Base-by-base conservation (phyloP, 2,113 vertebrate genomes). In the Chloropsis hardwickii region DNA sequence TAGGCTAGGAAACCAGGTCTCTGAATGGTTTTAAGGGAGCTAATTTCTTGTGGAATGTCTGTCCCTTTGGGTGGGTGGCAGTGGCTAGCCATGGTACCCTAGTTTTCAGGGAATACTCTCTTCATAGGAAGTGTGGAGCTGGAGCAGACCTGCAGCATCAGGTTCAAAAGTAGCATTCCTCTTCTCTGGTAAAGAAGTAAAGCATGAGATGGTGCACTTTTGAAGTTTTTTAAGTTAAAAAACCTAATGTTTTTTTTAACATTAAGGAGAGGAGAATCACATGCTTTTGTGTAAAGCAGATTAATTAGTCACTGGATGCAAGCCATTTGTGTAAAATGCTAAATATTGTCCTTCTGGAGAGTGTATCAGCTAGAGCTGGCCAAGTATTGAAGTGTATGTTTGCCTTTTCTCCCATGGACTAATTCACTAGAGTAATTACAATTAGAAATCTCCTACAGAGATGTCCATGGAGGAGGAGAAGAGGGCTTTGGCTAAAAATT, bases 291-390 rank as follows among this genome's bases (percentile, higher is more conserved):
- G 62, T 62, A 86, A 74, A 80, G 69, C 67, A 44, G 48, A 70
- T 71, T 94, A 88, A 90, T 94, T 90, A 88, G 76, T 79, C 78
- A 81, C 54, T 94, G 83, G 76, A 80, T 92, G 39, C 10, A 71
- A 92, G 70, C 78, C 69, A 84, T 81, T 64, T 78, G 40, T 79
- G 57, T 85, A 67, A 92, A 94, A 90, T 69, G 40, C 40, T 91
- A 90, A 94, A 72, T 91, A 76, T 79, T 96, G 27, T 84, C 95
- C 72, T 92, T 86, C 94, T 90, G 73, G 57, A 87, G 73, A 91
- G 31, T 45, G 5, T 64, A 56, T 79, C 61, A 84, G 72, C 42
- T 74, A 86, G 84, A 95, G 89, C 33, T 39, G 77, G 84, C 92
- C 61, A 91, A 89, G 67, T 91, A 56, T 51, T 92, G 84, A 61